Base-by-base conservation (phyloP, 2,113 vertebrate genomes). In the Pachyramphus minor region DNA sequence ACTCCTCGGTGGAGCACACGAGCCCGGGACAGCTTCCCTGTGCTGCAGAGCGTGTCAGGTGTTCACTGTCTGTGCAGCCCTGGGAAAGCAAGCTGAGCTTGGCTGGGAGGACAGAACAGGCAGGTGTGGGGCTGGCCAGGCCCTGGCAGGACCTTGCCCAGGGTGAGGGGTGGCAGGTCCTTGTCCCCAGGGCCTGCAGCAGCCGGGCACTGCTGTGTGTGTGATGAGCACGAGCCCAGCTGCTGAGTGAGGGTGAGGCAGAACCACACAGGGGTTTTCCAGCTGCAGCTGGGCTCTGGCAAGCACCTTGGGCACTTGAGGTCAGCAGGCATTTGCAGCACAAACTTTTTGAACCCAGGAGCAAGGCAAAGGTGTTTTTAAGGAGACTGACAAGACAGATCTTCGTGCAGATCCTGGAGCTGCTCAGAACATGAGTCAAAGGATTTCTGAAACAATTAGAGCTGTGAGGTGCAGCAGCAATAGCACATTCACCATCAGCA, bases 251-350 rank as follows among this genome's bases (percentile, higher is more conserved):
- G 7, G 72, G 53, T 24, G 5, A 45, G 88, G 68, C 95, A 50
- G 10, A 62, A 37, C 75, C 82, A 5, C 93, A 3, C 33, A 92
- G 97, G 97, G 97, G 92, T 94, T 97, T 97, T 96, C 92, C 95
- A 83, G 83, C 91, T 69, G 73, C 69, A 90, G 80, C 87, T 21
- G 3, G 8, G 73, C 62, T 83, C 72, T 2, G 9, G 88, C 30
- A 78, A 87, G 80, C 44, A 49, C 17, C 67, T 67, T 69, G 89
- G 93, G 90, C 42, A 7, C 33, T 50, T 47, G 87, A 95, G 88
- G 73, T 41, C 67, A 75, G 84, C 72, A 92, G 77, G 41, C 68
- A 56, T 45, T 58, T 25, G 84, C 84, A 35, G 76, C 41, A 8
- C 2, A 17, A 62, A 82, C 6, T 37, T 6, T 41, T 33, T 86